Evolutionary conservation across 2,113 vertebrate species (phyloP).

Genomic region (Cettia cetti): DNA sequence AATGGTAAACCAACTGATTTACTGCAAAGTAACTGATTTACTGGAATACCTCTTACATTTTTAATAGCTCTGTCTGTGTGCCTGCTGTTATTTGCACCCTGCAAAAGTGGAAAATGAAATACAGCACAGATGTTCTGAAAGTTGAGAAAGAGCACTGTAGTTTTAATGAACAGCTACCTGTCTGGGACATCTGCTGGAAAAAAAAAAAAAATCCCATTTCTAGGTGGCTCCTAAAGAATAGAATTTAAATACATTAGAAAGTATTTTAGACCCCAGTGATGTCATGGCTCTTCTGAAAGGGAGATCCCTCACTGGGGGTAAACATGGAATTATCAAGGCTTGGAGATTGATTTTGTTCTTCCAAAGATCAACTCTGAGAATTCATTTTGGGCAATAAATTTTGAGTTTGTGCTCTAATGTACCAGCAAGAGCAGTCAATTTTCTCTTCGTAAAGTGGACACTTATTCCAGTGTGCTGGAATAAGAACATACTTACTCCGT

Average conservation of each 20-base stretch:
- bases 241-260: neutral
- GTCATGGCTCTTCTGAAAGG: neutral
- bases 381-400: neutral
- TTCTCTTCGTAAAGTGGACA: neutral
- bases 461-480: neutral
- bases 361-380: neutral
- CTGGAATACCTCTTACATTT: conserved; percentile 58
- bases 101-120: conserved; percentile 18
- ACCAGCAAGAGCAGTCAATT: neutral
- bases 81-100: conserved; percentile 47
- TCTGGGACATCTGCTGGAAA: neutral
- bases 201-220: neutral
- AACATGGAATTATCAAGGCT: neutral
- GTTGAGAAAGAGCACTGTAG: neutral
- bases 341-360: neutral
- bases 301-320: neutral
- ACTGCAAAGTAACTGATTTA: conserved; percentile 62
- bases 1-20: conserved; percentile 65
- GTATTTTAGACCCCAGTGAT: neutral
- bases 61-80: conserved; percentile 50
- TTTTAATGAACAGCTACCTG: conserved; percentile 4
- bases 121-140: conserved; percentile 35
- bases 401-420: neutral
- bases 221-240: neutral
- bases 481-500: neutral